These are phyloP conservation scores for Megaceryle maxima DNA, from an alignment of 2,113 vertebrate genomes.

Conservation along the genomic window DNA sequence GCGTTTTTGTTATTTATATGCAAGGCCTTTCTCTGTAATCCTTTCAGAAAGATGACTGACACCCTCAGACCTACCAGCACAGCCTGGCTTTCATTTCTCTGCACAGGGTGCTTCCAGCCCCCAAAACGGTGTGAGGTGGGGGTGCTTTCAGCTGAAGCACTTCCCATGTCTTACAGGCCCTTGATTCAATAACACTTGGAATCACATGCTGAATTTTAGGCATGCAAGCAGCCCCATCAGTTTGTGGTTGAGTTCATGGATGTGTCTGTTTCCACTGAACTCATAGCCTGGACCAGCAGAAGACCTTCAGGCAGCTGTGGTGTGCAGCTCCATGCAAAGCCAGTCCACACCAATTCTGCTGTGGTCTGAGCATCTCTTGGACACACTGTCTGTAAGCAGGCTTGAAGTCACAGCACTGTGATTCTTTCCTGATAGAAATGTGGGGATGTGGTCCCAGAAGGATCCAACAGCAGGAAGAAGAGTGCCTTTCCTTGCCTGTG, in stretches of 20 bases:
- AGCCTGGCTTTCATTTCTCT: neutral
- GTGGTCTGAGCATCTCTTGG: neutral
- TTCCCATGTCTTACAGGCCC: neutral
- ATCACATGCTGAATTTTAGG: neutral
- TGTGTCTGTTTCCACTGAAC: accelerated
- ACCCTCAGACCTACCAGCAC: neutral
- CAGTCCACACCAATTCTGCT: neutral
- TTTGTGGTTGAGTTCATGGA: neutral
- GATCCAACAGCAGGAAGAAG: neutral
- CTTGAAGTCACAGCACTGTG: neutral
- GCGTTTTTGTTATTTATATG: neutral
- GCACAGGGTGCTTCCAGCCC: neutral
- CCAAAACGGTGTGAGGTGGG: accelerated
- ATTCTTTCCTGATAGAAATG: neutral
- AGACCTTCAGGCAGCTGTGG: accelerated
- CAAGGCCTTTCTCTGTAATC: neutral
- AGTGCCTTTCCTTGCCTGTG: neutral
- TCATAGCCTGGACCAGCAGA: neutral
- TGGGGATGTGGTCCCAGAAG: accelerated
- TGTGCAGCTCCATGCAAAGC: neutral
- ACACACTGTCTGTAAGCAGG: neutral
- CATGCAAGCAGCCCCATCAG: neutral
- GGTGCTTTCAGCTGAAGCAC: neutral
- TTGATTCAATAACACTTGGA: accelerated
- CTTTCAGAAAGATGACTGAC: neutral